A percentile compares a stretch with the other conserved stretches of the same genome.
These are phyloP conservation scores for Ophioninae sp. DNA, from an alignment of 2,888 invertebrate genomes.

Conservation along the genomic window DNA sequence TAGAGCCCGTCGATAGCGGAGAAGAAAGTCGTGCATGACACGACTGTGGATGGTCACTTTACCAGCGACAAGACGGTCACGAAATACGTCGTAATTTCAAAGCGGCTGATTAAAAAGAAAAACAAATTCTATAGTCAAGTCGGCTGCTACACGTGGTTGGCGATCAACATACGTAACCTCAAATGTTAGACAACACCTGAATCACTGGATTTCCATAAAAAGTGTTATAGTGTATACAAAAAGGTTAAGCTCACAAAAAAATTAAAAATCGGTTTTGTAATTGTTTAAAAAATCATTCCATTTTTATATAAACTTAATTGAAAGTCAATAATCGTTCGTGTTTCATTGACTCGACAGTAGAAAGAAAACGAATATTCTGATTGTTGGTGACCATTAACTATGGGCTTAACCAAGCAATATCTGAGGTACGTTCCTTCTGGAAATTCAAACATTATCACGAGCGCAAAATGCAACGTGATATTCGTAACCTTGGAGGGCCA, in stretches of 20 bases:
- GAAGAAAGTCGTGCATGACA: too few species aligned
- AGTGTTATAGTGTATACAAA: too few species aligned
- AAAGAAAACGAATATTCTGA: not conserved
- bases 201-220: not conserved
- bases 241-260: too few species aligned
- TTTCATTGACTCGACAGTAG: not conserved
- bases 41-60: too few species aligned
- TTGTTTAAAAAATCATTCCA: not conserved
- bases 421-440: slow-evolving; percentile 92
- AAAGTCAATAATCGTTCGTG: not conserved
- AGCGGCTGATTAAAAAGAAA: not conserved
- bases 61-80: too few species aligned
- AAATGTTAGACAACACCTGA: not conserved
- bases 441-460: slow-evolving; percentile 93
- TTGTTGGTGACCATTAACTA: slow-evolving; percentile 74
- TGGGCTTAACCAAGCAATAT: slow-evolving; percentile 97
- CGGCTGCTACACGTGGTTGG: slow-evolving; percentile 5
- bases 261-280: too few species aligned
- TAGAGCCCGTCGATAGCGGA: too few species aligned
- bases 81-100: too few species aligned
- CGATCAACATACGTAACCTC: not conserved
- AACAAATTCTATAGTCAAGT: not conserved
- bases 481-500: slow-evolving; percentile 90
- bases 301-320: not conserved
- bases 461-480: slow-evolving; percentile 89